phyloP scores from a whole-genome alignment of 2,797 vertebrate species.

The Enteromius argenteus region DNA sequence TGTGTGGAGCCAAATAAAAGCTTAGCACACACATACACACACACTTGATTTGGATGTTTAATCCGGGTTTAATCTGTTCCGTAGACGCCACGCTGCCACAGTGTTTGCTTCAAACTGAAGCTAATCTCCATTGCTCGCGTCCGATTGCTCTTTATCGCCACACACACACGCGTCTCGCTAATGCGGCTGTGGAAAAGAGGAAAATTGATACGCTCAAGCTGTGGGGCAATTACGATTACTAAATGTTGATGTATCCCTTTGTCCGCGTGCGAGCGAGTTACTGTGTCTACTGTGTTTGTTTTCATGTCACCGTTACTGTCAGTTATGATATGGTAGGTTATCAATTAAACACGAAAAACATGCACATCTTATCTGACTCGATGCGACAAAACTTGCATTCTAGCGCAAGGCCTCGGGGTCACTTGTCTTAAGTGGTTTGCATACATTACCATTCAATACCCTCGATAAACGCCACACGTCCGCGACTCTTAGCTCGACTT shows the following conservation, averaged over 20 bases:
- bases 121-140: slow-evolving; percentile 59
- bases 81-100: slow-evolving; percentile 64
- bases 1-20: slow-evolving; percentile 45
- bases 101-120: slow-evolving; percentile 60
- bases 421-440: background rate
- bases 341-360: slow-evolving; percentile 4
- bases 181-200: slow-evolving; percentile 28
- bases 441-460: background rate
- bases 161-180: slow-evolving; percentile 34
- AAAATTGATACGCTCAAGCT: slow-evolving; percentile 25
- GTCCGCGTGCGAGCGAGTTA: background rate
- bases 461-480: background rate
- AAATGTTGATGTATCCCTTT: slow-evolving; percentile 25
- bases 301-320: slow-evolving; percentile 52
- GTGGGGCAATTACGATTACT: slow-evolving; percentile 31
- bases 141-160: slow-evolving; percentile 50
- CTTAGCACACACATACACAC: slow-evolving; percentile 12
- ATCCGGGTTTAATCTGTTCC: slow-evolving; percentile 68
- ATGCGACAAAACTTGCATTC: background rate
- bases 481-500: background rate
- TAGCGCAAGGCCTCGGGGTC: background rate
- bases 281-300: slow-evolving; percentile 30
- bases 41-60: slow-evolving; percentile 60
- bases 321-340: slow-evolving; percentile 42
- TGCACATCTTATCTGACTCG: background rate